These are phyloP conservation scores for Empidonax traillii DNA, from an alignment of 2,113 vertebrate genomes.

Conservation along the genomic window DNA sequence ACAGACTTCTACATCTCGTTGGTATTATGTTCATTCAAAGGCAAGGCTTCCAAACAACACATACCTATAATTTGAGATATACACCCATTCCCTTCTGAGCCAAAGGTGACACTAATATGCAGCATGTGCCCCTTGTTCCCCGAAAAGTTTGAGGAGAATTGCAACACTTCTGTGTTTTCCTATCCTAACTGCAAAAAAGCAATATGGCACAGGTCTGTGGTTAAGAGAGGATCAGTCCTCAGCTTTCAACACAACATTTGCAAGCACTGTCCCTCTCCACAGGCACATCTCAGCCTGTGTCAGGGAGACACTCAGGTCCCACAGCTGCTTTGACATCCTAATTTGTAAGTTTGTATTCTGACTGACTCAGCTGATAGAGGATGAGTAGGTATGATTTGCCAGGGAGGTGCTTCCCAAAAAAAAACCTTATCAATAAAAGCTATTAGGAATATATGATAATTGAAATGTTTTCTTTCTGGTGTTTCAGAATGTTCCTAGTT, in stretches of 20 bases:
- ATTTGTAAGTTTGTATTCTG: not conserved
- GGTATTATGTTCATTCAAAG: not conserved
- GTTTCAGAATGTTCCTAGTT: not conserved
- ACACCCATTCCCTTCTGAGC: not conserved
- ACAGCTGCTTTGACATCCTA: not conserved
- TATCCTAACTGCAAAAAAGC: not conserved
- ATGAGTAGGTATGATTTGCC: not conserved
- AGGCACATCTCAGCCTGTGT: not conserved
- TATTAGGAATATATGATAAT: not conserved
- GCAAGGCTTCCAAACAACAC: not conserved
- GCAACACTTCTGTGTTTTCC: not conserved
- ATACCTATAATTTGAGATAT: not conserved
- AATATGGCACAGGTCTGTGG: not conserved
- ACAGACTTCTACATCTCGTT: not conserved
- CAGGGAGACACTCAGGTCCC: not conserved
- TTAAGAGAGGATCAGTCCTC: not conserved
- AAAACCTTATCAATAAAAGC: not conserved
- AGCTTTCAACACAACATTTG: not conserved
- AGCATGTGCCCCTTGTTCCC: not conserved
- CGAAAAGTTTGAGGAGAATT: not conserved
- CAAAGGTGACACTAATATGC: not conserved
- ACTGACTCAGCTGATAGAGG: not conserved
- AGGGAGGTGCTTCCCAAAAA: not conserved
- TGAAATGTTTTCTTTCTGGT: not conserved
- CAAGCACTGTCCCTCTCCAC: not conserved